Conservation (phyloP, 1,140 invertebrate genomes). For the Anastatus disparis region DNA sequence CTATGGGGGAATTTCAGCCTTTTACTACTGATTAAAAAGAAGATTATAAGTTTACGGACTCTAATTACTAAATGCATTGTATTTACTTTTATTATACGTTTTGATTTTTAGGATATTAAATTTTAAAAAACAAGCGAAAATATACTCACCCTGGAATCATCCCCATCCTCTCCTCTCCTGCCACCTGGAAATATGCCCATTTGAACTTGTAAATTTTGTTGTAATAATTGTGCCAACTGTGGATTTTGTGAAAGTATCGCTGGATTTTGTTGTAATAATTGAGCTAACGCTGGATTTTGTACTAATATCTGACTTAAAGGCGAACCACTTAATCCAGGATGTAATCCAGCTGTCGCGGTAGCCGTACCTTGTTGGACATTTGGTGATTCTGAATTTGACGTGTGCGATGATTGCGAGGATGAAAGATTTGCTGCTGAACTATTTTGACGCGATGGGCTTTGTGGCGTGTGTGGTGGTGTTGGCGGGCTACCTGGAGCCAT, state of each 20-base stretch:
- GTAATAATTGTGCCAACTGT: slow-evolving; percentile 60
- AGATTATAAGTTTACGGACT: too few species aligned
- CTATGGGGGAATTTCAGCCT: too few species aligned
- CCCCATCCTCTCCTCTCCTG: slow-evolving; percentile 56
- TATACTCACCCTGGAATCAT: slow-evolving; percentile 58
- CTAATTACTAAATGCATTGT: too few species aligned
- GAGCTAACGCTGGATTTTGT: slow-evolving; percentile 62
- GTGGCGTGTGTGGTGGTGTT: slow-evolving; percentile 64
- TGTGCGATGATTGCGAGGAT: neutral
- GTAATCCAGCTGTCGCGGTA: slow-evolving; percentile 40
- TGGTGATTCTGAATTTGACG: slow-evolving; percentile 1
- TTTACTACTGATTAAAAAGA: too few species aligned
- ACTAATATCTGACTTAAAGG: slow-evolving; percentile 60
- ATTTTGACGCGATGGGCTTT: slow-evolving; percentile 62
- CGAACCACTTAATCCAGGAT: slow-evolving; percentile 52
- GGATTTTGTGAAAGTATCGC: slow-evolving; percentile 61
- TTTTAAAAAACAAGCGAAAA: too few species aligned
- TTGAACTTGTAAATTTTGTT: slow-evolving; percentile 64
- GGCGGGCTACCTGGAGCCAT: slow-evolving; percentile 65
- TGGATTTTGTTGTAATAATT: slow-evolving; percentile 62
- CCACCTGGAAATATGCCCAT: slow-evolving; percentile 59
- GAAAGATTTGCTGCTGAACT: slow-evolving; percentile 20
- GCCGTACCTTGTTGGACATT: slow-evolving; percentile 38
- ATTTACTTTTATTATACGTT: too few species aligned
- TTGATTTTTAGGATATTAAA: too few species aligned